phyloP scores from a whole-genome alignment of 2,113 vertebrate species.

The Campylomormyrus tamandua region DNA sequence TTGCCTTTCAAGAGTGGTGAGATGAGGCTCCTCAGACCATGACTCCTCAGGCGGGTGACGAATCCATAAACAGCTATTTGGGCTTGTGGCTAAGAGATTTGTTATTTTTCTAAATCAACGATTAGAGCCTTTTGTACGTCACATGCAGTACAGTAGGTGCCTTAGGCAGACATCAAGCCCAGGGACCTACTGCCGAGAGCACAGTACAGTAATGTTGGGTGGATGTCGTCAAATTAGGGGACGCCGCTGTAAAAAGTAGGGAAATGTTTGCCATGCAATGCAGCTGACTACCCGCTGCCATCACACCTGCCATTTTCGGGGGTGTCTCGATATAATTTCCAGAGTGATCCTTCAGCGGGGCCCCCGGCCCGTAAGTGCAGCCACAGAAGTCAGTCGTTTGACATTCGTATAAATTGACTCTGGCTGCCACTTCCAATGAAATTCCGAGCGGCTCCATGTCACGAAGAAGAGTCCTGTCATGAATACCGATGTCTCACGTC shows the following conservation, averaged over 20 bases:
- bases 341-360: background rate
- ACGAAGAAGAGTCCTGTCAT: background rate
- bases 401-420: background rate
- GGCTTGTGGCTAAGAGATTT: slow-evolving; percentile 50
- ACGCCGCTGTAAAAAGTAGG: background rate
- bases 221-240: background rate
- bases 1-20: background rate
- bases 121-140: slow-evolving; percentile 54
- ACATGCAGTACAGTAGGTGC: slow-evolving; percentile 49
- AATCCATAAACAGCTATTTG: background rate
- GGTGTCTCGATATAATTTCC: background rate
- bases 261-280: background rate
- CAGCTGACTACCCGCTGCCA: background rate
- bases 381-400: background rate
- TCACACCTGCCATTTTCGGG: background rate
- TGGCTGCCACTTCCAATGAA: background rate
- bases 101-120: slow-evolving; percentile 56
- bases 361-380: background rate
- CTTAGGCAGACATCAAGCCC: slow-evolving; percentile 40
- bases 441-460: background rate
- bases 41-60: background rate
- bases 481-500: slow-evolving; percentile 4
- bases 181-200: slow-evolving; percentile 43
- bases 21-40: background rate
- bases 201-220: slow-evolving; percentile 52